Percentiles rank a stretch among this genome's conserved stretches.
These are phyloP conservation scores for Trissolcus brochymenae DNA, from an alignment of 2,888 invertebrate genomes.

Conservation along the genomic window DNA sequence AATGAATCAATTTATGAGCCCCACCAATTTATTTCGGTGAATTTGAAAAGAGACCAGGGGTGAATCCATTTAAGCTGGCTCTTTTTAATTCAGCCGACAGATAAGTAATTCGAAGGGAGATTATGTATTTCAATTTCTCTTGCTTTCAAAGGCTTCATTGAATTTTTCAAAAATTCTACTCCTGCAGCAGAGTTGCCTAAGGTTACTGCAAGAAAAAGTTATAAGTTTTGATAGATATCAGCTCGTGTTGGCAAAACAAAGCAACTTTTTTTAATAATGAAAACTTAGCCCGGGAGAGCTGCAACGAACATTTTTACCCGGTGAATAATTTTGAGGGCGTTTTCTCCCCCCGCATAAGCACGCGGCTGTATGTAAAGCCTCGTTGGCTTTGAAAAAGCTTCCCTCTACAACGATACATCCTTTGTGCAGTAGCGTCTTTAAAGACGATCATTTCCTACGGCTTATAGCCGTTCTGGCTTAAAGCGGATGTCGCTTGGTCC, in stretches of 20 bases:
- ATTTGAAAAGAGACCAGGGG: constrained; percentile 7
- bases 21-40: constrained; percentile 18
- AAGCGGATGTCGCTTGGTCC: constrained; percentile 26
- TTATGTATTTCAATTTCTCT: constrained; percentile 11
- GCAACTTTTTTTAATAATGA: not conserved
- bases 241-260: not conserved
- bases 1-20: constrained; percentile 7
- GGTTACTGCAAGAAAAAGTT: not conserved
- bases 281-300: not conserved
- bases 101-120: constrained; percentile 15
- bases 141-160: not conserved
- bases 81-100: constrained; percentile 3
- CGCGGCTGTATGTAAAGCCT: constrained; percentile 24
- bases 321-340: constrained; percentile 34
- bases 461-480: constrained; percentile 33
- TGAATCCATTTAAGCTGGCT: constrained; percentile 15
- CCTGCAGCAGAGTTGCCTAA: not conserved
- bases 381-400: constrained; percentile 44
- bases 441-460: constrained; percentile 56
- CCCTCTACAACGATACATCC: constrained; percentile 55
- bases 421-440: constrained; percentile 54
- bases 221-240: not conserved
- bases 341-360: constrained; percentile 33
- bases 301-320: constrained; percentile 22
- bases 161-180: not conserved